Conservation (phyloP, 1,140 invertebrate genomes). For the Zaprionus nigranus region DNA sequence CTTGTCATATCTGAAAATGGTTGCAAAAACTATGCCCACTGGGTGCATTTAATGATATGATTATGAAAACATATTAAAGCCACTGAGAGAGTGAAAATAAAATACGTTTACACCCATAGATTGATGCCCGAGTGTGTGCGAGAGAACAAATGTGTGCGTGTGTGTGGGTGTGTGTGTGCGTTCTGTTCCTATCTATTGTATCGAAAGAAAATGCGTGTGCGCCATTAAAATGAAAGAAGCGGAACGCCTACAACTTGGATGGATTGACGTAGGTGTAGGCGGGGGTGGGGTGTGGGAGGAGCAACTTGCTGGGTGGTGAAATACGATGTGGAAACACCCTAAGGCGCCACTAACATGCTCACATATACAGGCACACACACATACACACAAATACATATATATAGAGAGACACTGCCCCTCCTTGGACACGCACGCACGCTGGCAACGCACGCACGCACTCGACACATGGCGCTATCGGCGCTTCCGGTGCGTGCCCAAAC, state of each 20-base stretch:
- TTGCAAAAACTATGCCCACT: constrained; percentile 59
- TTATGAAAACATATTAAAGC: constrained; percentile 74
- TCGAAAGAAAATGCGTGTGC: constrained; percentile 80
- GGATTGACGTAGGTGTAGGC: constrained; percentile 18
- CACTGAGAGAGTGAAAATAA: constrained; percentile 52
- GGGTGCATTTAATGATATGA: constrained; percentile 73
- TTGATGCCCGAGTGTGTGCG: constrained; percentile 22
- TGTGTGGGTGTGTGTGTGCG: constrained; percentile 5
- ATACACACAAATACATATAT: constrained; percentile 16
- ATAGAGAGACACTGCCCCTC: constrained; percentile 38
- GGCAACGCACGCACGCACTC: constrained; percentile 73
- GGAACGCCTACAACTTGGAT: constrained; percentile 72
- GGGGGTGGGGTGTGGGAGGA: constrained; percentile 33
- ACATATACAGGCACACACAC: constrained; percentile 33
- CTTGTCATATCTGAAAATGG: neutral
- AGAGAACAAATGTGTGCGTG: constrained; percentile 14
- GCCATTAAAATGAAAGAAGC: constrained; percentile 82
- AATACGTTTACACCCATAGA: constrained; percentile 56
- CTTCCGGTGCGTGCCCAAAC: constrained; percentile 74
- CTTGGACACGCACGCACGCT: constrained; percentile 47
- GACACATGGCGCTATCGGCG: constrained; percentile 81
- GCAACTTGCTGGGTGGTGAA: constrained; percentile 61
- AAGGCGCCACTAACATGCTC: constrained; percentile 65
- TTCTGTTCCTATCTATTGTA: constrained; percentile 61
- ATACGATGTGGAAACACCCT: constrained; percentile 83